Evolutionary conservation across 2,113 vertebrate species (phyloP).

Genomic region (Pao palembangensis): DNA sequence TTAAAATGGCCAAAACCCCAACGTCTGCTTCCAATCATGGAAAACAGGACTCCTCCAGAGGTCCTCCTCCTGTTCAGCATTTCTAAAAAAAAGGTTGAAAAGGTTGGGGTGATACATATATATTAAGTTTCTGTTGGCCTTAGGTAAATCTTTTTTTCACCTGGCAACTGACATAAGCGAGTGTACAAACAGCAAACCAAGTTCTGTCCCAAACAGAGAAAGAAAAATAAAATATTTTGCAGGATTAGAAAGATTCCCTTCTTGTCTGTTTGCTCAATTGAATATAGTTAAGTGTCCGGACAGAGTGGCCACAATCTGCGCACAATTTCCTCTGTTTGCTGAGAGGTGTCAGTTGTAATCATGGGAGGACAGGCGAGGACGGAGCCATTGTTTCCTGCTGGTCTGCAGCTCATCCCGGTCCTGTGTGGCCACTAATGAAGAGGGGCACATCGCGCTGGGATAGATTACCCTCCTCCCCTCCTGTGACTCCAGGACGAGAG

Average conservation of each 20-base stretch:
- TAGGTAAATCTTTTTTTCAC: constrained; percentile 67
- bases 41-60: constrained; percentile 55
- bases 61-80: constrained; percentile 53
- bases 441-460: constrained; percentile 88
- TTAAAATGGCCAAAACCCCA: constrained; percentile 61
- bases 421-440: constrained; percentile 93
- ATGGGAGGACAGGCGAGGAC: constrained; percentile 65
- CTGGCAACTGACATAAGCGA: constrained; percentile 52
- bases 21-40: constrained; percentile 63
- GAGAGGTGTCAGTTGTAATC: constrained; percentile 79
- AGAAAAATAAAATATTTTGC: constrained; percentile 64
- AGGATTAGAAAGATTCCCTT: constrained; percentile 70
- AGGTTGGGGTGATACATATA: constrained; percentile 34
- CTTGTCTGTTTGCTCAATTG: constrained; percentile 55
- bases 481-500: constrained; percentile 87
- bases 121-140: constrained; percentile 57
- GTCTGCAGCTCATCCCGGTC: constrained; percentile 73
- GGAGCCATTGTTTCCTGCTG: constrained; percentile 74
- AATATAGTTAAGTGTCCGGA: constrained; percentile 54
- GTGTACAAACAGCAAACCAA: constrained; percentile 62
- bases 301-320: constrained; percentile 60
- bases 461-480: constrained; percentile 90
- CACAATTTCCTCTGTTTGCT: constrained; percentile 77
- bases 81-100: constrained; percentile 33
- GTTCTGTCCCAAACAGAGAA: constrained; percentile 54